Evolutionary conservation across 2,113 vertebrate species (phyloP).

Genomic region (Camelus bactrianus): DNA sequence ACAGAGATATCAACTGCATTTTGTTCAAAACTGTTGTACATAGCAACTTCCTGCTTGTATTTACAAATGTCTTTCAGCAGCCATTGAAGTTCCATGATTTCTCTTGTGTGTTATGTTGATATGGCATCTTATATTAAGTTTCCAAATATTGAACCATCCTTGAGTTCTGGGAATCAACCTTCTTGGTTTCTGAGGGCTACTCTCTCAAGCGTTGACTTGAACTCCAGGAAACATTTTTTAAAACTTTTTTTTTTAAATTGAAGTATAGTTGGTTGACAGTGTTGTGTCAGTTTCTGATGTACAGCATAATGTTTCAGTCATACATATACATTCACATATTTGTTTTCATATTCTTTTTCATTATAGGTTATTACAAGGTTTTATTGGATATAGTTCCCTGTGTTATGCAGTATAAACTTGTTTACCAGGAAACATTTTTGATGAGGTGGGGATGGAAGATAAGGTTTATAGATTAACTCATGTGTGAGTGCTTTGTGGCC

Average conservation of each 20-base stretch:
- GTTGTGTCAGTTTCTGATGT: too few species aligned
- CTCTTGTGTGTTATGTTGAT: not conserved
- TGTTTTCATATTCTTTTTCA: too few species aligned
- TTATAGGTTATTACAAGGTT: too few species aligned
- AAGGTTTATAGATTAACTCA: not conserved
- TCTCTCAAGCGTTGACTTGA: not conserved
- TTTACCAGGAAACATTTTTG: slow-evolving; percentile 20
- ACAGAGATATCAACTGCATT: not conserved
- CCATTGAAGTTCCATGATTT: not conserved
- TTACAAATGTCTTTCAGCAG: slow-evolving; percentile 1
- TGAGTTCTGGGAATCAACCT: not conserved
- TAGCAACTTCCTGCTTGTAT: not conserved
- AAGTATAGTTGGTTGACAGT: too few species aligned
- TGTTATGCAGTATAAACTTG: too few species aligned
- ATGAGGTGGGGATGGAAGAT: not conserved
- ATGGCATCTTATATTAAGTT: not conserved
- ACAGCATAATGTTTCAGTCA: too few species aligned
- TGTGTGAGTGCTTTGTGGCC: not conserved
- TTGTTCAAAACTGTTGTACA: slow-evolving; percentile 47
- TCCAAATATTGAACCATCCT: not conserved
- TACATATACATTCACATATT: too few species aligned
- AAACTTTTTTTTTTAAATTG: too few species aligned
- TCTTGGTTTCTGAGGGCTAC: not conserved
- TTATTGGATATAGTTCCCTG: too few species aligned
- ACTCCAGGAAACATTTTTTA: slow-evolving; percentile 30